phyloP scores from a whole-genome alignment of 2,888 invertebrate genomes.

The Philopedon plagiatum region DNA sequence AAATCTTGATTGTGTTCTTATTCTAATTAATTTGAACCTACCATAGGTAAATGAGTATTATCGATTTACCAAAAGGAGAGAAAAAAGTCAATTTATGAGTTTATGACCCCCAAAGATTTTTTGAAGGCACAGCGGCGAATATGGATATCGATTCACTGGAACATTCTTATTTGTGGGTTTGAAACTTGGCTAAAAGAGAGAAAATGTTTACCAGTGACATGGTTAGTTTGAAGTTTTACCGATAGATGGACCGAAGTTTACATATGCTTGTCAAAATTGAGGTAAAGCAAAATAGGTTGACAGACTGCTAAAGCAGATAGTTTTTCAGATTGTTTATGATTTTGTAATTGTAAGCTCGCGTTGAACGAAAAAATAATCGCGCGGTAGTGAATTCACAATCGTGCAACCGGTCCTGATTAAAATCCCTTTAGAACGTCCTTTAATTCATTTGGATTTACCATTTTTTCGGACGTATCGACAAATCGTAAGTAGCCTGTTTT shows the following conservation, averaged over 20 bases:
- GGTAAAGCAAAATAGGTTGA: conserved; percentile 35
- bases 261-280: conserved; percentile 32
- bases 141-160: too few relatives aligned
- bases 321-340: conserved; percentile 48
- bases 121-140: too few relatives aligned
- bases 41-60: too few relatives aligned
- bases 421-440: background rate
- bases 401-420: conserved; percentile 7
- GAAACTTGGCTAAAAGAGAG: conserved; percentile 3
- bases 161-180: background rate
- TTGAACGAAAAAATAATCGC: conserved; percentile 15
- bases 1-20: too few relatives aligned
- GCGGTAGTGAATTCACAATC: conserved; percentile 18
- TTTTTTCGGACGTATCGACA: conserved; percentile 23
- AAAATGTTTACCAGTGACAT: background rate
- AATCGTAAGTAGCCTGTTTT: conserved; percentile 34
- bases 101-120: too few relatives aligned
- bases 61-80: too few relatives aligned
- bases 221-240: background rate
- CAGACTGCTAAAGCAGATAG: conserved; percentile 35
- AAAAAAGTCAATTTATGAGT: too few relatives aligned
- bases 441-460: conserved; percentile 22
- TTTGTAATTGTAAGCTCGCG: conserved; percentile 28
- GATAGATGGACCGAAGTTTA: background rate
- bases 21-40: too few relatives aligned